Percentiles rank a stretch among this genome's conserved stretches.
phyloP scores from a whole-genome alignment of 2,888 invertebrate genomes.

The Tipula vernalis region DNA sequence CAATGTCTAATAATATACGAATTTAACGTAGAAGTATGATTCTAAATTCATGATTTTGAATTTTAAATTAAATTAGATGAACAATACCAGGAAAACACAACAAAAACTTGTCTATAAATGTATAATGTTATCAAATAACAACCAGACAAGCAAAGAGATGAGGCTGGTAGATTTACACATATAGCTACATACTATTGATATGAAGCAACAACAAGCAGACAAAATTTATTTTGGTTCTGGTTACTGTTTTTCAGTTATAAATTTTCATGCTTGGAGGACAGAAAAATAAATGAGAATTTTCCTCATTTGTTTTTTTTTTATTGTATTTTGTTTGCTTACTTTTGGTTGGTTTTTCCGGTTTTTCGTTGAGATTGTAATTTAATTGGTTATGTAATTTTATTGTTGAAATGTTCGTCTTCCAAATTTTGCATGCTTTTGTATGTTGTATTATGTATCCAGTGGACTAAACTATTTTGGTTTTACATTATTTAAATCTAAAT shows the following conservation, averaged over 20 bases:
- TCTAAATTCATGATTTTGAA: not conserved
- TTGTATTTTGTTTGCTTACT: not conserved
- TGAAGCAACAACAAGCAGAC: not conserved
- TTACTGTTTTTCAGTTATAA: not conserved
- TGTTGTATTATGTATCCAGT: no score
- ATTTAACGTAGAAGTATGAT: not conserved
- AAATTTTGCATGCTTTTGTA: not conserved
- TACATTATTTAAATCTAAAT: not conserved
- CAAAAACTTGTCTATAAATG: not conserved
- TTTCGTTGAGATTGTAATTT: not conserved
- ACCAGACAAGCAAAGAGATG: not conserved
- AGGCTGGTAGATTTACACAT: not conserved
- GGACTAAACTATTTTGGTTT: not conserved
- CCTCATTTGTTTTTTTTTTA: not conserved
- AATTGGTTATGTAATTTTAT: not conserved
- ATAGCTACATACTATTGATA: not conserved
- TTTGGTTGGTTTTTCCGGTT: not conserved
- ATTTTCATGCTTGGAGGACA: not conserved
- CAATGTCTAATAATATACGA: not conserved
- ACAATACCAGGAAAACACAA: not conserved
- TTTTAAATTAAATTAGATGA: not conserved
- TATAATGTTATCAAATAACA: not conserved
- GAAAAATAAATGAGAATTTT: not conserved
- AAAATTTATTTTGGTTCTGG: not conserved
- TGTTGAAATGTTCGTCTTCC: not conserved